These are phyloP conservation scores for Brachypteracias leptosomus DNA, from an alignment of 2,113 vertebrate species.

Conservation along the genomic window DNA sequence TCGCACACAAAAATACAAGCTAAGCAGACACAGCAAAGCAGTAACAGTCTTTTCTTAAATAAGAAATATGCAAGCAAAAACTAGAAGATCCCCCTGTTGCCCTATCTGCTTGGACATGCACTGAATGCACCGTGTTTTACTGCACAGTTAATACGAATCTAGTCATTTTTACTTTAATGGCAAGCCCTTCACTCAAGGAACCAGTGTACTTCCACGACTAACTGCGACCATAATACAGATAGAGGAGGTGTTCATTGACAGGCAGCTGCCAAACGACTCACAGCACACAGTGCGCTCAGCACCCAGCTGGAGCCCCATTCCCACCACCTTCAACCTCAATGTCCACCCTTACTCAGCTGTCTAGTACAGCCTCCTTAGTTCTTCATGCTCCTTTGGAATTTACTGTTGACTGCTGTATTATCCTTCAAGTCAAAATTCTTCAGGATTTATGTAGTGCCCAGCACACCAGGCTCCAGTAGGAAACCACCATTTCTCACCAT, in stretches of 20 bases:
- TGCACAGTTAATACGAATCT: background rate
- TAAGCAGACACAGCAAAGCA: background rate
- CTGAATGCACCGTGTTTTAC: background rate
- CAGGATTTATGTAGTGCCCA: background rate
- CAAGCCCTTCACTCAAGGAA: background rate
- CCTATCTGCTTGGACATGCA: background rate
- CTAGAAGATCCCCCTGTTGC: background rate
- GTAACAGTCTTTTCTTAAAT: background rate
- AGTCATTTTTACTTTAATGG: background rate
- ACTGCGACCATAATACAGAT: background rate
- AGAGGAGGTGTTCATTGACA: background rate
- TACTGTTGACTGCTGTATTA: background rate
- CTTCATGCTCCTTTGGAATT: background rate
- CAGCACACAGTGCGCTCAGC: background rate
- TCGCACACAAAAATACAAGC: background rate
- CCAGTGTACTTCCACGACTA: background rate
- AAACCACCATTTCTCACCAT: background rate
- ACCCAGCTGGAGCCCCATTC: background rate
- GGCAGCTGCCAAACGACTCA: background rate
- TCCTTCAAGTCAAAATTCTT: background rate
- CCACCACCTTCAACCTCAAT: background rate
- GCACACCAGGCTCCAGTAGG: background rate
- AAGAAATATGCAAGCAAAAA: background rate
- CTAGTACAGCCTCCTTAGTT: background rate
- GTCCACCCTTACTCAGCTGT: background rate